Evolutionary conservation across 1,140 invertebrate species (phyloP).

Genomic region (Pemphigus obesinymphae): DNA sequence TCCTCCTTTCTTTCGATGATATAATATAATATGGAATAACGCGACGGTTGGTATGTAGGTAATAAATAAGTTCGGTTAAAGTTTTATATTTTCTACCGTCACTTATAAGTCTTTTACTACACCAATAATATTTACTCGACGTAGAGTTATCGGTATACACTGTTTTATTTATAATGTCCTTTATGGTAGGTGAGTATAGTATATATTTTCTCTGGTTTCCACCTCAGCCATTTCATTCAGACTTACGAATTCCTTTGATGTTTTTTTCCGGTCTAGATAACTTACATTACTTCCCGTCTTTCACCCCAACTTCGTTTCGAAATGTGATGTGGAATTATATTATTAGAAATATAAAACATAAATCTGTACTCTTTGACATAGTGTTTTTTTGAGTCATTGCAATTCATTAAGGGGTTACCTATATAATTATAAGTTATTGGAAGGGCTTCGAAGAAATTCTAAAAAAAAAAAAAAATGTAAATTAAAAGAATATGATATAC

Average conservation of each 20-base stretch:
- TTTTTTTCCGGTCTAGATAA: constrained; percentile 24
- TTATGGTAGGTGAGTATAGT: not conserved
- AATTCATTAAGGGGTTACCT: not conserved
- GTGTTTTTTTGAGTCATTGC: not conserved
- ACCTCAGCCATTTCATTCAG: not conserved
- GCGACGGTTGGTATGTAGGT: not conserved
- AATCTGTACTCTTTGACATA: not conserved
- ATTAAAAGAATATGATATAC: not conserved
- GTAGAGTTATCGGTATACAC: not conserved
- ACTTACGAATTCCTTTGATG: not conserved
- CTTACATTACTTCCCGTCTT: not conserved
- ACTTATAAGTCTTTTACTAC: not conserved
- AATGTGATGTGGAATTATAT: not conserved
- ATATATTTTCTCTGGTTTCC: not conserved
- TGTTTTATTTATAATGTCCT: constrained; percentile 31
- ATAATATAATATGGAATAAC: not conserved
- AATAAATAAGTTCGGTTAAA: constrained; percentile 31
- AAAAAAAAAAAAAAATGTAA: not conserved
- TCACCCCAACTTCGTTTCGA: not conserved
- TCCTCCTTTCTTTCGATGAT: not conserved
- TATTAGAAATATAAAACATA: not conserved
- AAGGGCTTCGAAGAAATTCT: not conserved
- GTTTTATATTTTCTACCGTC: not conserved
- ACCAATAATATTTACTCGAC: not conserved
- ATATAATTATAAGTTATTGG: not conserved